Conservation (phyloP, 2,113 vertebrate species). For the Oceanodroma tethys region DNA sequence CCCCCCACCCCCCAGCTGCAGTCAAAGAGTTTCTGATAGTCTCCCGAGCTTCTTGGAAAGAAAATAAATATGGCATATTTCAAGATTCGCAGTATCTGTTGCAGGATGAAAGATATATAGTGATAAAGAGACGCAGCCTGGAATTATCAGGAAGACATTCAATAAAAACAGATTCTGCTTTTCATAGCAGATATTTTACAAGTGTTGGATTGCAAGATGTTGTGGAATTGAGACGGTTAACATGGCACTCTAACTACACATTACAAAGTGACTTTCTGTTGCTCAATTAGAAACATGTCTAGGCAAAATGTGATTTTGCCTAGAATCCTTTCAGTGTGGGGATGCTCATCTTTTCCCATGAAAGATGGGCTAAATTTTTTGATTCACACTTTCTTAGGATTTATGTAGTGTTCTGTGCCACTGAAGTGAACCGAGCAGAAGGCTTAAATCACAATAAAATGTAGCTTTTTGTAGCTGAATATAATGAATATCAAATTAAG, state of each 20-base stretch:
- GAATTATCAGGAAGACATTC: not conserved
- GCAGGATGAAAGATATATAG: not conserved
- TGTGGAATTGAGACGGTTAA: not conserved
- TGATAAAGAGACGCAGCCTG: not conserved
- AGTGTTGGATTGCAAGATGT: not conserved
- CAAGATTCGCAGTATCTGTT: not conserved
- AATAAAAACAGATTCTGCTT: not conserved
- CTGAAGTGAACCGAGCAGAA: not conserved
- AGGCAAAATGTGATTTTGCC: not conserved
- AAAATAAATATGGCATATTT: not conserved
- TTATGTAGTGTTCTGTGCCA: not conserved
- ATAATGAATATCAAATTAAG: not conserved
- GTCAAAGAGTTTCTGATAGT: not conserved
- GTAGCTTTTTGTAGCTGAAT: not conserved
- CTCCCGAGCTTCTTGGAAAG: not conserved
- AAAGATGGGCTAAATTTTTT: not conserved
- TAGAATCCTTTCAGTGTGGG: not conserved
- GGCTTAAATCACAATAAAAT: not conserved
- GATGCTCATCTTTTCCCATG: not conserved
- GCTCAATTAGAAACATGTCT: not conserved
- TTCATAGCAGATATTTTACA: not conserved
- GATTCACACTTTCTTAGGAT: not conserved
- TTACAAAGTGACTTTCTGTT: not conserved
- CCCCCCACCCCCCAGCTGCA: not conserved
- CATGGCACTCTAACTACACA: not conserved